These are phyloP conservation scores for Coluber constrictor DNA, from an alignment of 2,797 vertebrate genomes.

Conservation along the genomic window DNA sequence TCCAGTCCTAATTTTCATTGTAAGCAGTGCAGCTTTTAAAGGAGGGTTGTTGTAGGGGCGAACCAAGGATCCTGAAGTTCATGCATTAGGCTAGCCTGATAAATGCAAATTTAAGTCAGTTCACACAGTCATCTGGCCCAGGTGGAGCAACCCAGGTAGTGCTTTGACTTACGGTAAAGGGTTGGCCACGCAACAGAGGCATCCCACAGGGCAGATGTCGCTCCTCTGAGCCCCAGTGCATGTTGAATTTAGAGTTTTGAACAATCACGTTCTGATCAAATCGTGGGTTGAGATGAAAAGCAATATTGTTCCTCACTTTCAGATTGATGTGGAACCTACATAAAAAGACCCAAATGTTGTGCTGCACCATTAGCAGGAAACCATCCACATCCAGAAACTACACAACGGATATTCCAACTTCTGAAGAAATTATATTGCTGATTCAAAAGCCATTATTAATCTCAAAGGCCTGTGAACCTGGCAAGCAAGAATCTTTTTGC, in stretches of 20 bases:
- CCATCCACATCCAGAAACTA: not conserved
- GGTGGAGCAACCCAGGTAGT: not conserved
- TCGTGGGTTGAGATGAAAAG: conserved; percentile 64
- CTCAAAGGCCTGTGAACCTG: not conserved
- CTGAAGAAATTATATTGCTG: not conserved
- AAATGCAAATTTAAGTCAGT: not conserved
- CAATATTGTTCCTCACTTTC: conserved; percentile 34
- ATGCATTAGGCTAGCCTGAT: not conserved
- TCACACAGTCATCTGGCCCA: not conserved
- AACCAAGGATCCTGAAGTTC: not conserved
- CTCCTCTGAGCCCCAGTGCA: conserved; percentile 59
- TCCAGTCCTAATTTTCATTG: not conserved
- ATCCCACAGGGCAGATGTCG: conserved; percentile 26
- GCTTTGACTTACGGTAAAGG: conserved; percentile 36
- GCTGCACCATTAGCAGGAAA: not conserved
- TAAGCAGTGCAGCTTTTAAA: not conserved
- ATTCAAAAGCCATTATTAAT: not conserved
- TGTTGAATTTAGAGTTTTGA: conserved; percentile 49
- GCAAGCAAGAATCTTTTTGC: no score
- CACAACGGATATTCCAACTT: no score
- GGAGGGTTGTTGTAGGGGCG: not conserved
- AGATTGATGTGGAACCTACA: conserved; percentile 65
- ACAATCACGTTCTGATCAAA: conserved; percentile 57
- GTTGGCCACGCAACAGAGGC: conserved; percentile 49
- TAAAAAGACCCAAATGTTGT: not conserved